These are phyloP conservation scores for Hymenopus coronatus DNA, from an alignment of 2,888 invertebrate species.

Conservation along the genomic window DNA sequence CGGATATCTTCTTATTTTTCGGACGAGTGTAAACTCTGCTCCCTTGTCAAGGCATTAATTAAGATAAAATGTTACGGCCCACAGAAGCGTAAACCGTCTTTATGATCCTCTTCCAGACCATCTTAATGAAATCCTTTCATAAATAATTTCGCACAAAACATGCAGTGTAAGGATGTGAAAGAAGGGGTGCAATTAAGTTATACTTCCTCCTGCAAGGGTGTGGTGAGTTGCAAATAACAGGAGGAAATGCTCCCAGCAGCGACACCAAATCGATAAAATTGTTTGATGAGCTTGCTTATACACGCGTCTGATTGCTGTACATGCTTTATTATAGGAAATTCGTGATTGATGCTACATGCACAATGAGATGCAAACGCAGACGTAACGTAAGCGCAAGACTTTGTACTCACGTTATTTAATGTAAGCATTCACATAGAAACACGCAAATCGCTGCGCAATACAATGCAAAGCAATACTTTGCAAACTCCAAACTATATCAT, in stretches of 20 bases:
- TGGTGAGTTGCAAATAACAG: neutral
- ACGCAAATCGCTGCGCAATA: too few species aligned
- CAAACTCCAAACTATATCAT: too few species aligned
- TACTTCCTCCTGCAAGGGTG: neutral
- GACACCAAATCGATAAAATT: neutral
- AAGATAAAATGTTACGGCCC: neutral
- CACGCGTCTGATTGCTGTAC: neutral
- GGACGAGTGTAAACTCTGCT: neutral
- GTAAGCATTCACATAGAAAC: too few species aligned
- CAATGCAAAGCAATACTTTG: too few species aligned
- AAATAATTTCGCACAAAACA: neutral
- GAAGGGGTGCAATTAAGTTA: neutral
- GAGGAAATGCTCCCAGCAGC: neutral
- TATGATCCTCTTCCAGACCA: neutral
- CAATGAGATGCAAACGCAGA: too few species aligned
- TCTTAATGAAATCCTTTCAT: neutral
- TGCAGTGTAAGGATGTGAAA: neutral
- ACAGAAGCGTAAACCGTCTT: neutral
- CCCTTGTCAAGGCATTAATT: neutral
- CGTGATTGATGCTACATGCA: too few species aligned
- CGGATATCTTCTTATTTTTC: neutral
- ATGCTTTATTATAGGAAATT: too few species aligned
- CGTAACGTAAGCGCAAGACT: too few species aligned
- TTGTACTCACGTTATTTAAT: too few species aligned
- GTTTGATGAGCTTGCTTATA: neutral